Percentiles rank a stretch among this genome's conserved stretches.
Evolutionary conservation across 2,888 invertebrate genomes (phyloP).

Genomic region (Xestobium rufovillosum): DNA sequence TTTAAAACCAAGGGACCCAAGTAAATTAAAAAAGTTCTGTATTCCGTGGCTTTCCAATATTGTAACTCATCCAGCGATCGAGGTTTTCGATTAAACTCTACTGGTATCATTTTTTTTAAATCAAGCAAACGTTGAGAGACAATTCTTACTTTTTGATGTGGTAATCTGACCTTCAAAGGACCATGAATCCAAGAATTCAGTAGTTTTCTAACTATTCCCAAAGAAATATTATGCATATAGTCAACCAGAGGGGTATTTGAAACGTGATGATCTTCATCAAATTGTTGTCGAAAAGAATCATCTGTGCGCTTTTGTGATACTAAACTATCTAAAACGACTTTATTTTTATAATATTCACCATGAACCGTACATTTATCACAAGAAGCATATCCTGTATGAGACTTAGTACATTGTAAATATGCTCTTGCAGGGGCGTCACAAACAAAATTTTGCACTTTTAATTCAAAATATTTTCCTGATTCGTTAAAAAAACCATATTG

Average conservation of each 20-base stretch:
- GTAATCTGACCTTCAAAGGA: conserved; percentile 11
- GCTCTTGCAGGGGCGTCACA: too few species aligned
- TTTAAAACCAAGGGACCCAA: conserved; percentile 14
- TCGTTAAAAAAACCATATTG: conserved; percentile 7
- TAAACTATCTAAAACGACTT: too few species aligned
- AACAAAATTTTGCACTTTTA: too few species aligned
- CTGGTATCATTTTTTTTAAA: conserved; percentile 10
- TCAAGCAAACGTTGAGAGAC: conserved; percentile 12
- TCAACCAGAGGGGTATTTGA: conserved; percentile 16
- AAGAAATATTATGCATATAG: too few species aligned
- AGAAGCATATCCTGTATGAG: conserved; percentile 17
- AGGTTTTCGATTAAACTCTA: conserved; percentile 16
- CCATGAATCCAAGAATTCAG: conserved; percentile 15
- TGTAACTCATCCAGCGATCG: conserved; percentile 9
- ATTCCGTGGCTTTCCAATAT: conserved; percentile 18
- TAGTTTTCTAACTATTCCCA: too few species aligned
- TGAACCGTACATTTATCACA: conserved; percentile 15
- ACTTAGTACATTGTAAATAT: conserved; percentile 16
- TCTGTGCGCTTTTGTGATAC: too few species aligned
- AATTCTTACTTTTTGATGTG: conserved; percentile 10
- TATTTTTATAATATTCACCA: too few species aligned
- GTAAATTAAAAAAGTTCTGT: too few species aligned
- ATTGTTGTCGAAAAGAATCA: too few species aligned
- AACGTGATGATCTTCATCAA: too few species aligned
- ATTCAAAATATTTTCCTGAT: too few species aligned